Evolutionary conservation across 37 sponge, comb jelly and placozoan species (phyloP), one percentile per base, ranked within the genome.

Genomic region (Haliclona indistincta): DNA sequence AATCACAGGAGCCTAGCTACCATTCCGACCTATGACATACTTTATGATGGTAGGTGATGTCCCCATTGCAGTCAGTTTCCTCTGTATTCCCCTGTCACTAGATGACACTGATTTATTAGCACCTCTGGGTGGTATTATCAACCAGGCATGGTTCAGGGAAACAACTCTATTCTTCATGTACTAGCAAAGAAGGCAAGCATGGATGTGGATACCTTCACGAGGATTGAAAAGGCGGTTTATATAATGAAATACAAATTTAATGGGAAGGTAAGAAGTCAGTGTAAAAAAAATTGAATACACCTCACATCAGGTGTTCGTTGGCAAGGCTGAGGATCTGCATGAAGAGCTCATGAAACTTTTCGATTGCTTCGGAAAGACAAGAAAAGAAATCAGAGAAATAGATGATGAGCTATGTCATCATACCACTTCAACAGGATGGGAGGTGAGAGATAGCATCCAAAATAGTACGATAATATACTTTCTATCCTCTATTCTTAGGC

Each of bases 351-450:
- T 54, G 37, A 66, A 64, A 35, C 91, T 85, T 71, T 90, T 90
- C 60, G 81, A 85, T 19, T 72, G 71, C 43, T 90, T 79, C 62
- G 87, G 71, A 19, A 81, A 85, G 62, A 70, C 33, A 32, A 68
- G 82, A 30, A 70, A 63, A 15, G 77, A 76, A 54, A 85, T 90
- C 36, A 53, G 73, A 8, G 86, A 77, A 33, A 85, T 90, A 38
- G 91, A 90, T 36, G 91, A 90, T 60, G 91, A 90, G 55, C 81
- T 90, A 5, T 90, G 91, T 54, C 91, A 90, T 43, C 91, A 90
- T 63, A 81, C 91, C 29, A 55, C 43, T 1, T 32, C 49, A 2
- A 56, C 80, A 34, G 77, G 75, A 22, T 90, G 91, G 91, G 58
- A 72, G 13, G 60, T 58, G n/a, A 11, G 60, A 58, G n/a, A n/a